phyloP scores from a whole-genome alignment of 2,113 vertebrate species.

The Chunga burmeisteri region DNA sequence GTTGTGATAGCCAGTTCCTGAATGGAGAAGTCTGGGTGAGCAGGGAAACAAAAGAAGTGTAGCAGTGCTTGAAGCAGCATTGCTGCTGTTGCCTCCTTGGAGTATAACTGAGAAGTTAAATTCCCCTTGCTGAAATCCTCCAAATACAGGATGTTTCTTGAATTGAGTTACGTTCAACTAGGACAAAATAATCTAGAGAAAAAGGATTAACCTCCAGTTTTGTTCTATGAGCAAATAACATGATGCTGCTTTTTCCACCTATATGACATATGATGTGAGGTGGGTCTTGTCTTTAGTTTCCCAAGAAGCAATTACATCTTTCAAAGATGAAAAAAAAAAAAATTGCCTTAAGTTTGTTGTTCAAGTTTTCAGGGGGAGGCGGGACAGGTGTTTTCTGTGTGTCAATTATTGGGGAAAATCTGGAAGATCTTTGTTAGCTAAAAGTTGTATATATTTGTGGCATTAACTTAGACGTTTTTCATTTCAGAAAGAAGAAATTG shows the following conservation, averaged over 20 bases:
- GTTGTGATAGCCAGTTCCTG: background rate
- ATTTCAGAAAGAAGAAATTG: constrained; percentile 67
- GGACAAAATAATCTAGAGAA: background rate
- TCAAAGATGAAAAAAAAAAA: background rate
- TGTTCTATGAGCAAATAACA: background rate
- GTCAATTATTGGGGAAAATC: background rate
- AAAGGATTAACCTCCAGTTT: background rate
- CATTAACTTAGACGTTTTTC: background rate
- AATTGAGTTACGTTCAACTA: background rate
- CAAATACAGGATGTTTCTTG: background rate
- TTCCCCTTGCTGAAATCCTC: background rate
- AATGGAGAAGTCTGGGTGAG: background rate
- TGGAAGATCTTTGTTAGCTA: background rate
- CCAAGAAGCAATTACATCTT: no score
- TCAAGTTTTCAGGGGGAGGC: background rate
- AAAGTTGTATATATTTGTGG: background rate
- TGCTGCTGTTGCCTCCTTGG: background rate
- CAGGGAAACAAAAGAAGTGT: background rate
- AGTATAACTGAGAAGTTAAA: background rate
- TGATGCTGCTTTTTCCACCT: background rate
- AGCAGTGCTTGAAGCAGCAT: background rate
- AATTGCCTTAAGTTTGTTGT: background rate
- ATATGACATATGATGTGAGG: background rate
- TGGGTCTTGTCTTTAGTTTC: no score
- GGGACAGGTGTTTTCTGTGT: background rate